Conservation (phyloP, 2,113 vertebrate genomes). For the Thomomys bottae region DNA sequence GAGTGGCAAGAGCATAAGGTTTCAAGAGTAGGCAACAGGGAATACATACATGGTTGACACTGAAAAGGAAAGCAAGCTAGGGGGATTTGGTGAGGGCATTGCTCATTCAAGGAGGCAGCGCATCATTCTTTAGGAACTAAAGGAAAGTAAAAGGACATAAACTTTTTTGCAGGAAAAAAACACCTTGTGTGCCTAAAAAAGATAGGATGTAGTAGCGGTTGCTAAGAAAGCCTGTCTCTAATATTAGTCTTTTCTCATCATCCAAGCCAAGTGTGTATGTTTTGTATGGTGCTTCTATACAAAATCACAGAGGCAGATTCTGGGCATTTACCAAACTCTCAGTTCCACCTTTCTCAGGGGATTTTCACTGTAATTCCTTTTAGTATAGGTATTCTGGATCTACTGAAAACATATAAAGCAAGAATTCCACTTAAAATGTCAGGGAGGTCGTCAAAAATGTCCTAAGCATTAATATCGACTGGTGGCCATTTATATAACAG, state of each 20-base stretch:
- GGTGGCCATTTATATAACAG: too few relatives aligned
- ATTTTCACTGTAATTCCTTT: not conserved
- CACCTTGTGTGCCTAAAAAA: not conserved
- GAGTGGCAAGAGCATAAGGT: too few relatives aligned
- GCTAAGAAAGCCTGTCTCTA: not conserved
- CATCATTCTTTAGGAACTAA: not conserved
- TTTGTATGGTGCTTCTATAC: not conserved
- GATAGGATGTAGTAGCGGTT: not conserved
- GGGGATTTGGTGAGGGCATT: not conserved
- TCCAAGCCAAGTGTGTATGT: not conserved
- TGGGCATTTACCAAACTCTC: not conserved
- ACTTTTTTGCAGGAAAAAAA: not conserved
- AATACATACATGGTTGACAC: accelerated
- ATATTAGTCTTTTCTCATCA: accelerated
- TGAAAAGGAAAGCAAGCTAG: not conserved
- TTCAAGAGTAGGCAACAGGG: not conserved
- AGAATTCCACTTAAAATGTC: not conserved
- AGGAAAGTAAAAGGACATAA: not conserved
- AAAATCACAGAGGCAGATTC: not conserved
- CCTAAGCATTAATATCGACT: not conserved
- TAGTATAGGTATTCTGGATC: not conserved
- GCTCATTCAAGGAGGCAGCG: not conserved
- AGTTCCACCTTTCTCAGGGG: not conserved
- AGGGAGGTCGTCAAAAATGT: not conserved
- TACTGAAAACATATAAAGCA: not conserved